Conservation (phyloP, 2,113 vertebrate genomes). For the Zingel zingel region DNA sequence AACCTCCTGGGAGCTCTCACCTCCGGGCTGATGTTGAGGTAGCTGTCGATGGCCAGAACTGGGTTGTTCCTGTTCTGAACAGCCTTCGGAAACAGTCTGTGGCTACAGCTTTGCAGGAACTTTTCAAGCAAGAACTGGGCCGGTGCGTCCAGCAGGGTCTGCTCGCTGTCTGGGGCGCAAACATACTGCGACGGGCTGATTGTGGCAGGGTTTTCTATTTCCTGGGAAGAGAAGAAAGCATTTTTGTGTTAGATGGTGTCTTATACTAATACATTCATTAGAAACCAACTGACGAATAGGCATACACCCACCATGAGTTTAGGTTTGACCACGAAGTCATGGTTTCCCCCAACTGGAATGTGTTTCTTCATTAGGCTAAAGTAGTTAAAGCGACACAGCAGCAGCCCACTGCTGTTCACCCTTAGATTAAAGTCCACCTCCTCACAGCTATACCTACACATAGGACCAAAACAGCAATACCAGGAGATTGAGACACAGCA, state of each 20-base stretch:
- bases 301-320: constrained; percentile 89
- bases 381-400: constrained; percentile 96
- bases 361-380: constrained; percentile 99
- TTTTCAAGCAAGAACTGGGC: constrained; percentile 97
- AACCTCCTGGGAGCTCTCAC: constrained; percentile 76
- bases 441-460: constrained; percentile 94
- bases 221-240: constrained; percentile 75
- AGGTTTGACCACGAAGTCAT: constrained; percentile 92
- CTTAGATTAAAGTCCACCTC: constrained; percentile 97
- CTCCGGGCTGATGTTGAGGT: constrained; percentile 95
- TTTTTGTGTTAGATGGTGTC: background rate
- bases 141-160: constrained; percentile 92
- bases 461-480: background rate
- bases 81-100: constrained; percentile 95
- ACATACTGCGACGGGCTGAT: constrained; percentile 94
- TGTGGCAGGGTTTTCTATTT: constrained; percentile 86
- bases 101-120: constrained; percentile 94
- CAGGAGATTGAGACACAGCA: background rate
- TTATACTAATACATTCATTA: background rate
- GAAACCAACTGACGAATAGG: background rate
- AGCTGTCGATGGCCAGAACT: constrained; percentile 95
- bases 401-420: constrained; percentile 93
- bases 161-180: constrained; percentile 97
- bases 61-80: constrained; percentile 91
- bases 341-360: constrained; percentile 92